Evolutionary conservation across 1,140 invertebrate genomes (phyloP), one percentile per base, ranked within the genome.

Genomic region (Bombus picipes): DNA sequence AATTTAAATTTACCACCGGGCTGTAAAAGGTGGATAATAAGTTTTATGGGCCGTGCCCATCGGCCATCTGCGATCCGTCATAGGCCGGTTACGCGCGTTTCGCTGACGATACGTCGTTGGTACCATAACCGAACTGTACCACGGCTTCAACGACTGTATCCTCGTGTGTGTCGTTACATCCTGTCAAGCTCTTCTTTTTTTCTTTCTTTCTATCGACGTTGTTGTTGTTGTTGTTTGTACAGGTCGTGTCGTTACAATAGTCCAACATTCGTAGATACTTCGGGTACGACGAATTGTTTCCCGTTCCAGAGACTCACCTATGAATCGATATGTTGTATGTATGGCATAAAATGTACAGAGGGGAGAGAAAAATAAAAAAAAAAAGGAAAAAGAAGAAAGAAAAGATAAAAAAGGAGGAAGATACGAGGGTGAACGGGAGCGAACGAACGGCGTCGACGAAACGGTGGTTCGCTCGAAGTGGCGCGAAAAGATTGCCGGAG

Each of bases 401-500:
- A 5, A 57, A 32, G 9, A 25, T 15, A 1, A 68, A 53, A 22
- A 10, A 62, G 43, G 28, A 82, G 34, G 37, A 78, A 76, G 53
- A 79, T 57, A 73, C 8, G 71, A 77, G 57, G 72, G 43, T 83
- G 79, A 83, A 73, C n/a, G 65, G 32, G 82, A 53, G 75, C 22
- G 43, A 68, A 65, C 62, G 82, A 62, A 66, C 62, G n/a, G 57
- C 57, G 59, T 80, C 77, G 83, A 71, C 68, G 73, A 68, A 53
- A 66, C 53, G 86, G 65, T 39, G 78, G 78, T 43, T 84, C 81
- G 81, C 22, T 77, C 65, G 66, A 72, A 80, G 68, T 79, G 75
- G 86, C 91, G 93, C 92, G 93, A 94, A 94, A 94, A 94, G 93
- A 93, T 94, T 92, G 93, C 84, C 91, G 90, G 92, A 76, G 86